Evolutionary conservation across 2,113 vertebrate species (phyloP), one percentile per base, ranked within the genome.

Genomic region (Motacilla alba): DNA sequence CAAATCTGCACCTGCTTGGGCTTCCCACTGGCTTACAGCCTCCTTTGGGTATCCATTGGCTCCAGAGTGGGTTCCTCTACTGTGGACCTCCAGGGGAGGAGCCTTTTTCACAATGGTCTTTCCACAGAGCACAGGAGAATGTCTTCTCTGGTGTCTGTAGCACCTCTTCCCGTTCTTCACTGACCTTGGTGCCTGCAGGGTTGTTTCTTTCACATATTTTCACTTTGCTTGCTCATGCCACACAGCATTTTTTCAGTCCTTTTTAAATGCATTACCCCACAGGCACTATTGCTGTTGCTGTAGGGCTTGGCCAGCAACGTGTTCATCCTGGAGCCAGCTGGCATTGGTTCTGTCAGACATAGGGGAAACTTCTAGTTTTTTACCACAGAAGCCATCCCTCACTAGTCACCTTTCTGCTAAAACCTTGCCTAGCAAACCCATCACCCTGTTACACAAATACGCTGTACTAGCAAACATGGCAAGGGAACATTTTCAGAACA

Each of bases 231-330:
- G n/a, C 53, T 60, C 26, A 22, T 37, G 21, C 5, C 63, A 41
- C 5, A 2, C 19, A 49, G 27, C 2, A 28, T 6, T 49, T 72
- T 18, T 4, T 3, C 3, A 16, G 8, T 15, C 8, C 6, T 49
- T 49, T 58, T 75, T 44, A 37, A 53, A 41, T 14, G 35, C 8
- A 5, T 67, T 47, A 28, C 15, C 7, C 5, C 35, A 68, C 18
- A 18, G 27, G 19, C 11, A 4, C 22, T 49, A 17, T 30, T 2
- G 1, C 13, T 0, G 0, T 8, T 35, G 9, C 11, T 56, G 41
- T 30, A 55, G 11, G 55, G 27, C 19, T 86, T 69, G 62, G 47
- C 27, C 22, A 37, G 53, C 10, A 12, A 31, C 0, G 1, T 7
- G 4, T 12, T 46, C 8, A 17, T 49, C 35, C 33, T 49, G 35